phyloP scores from a whole-genome alignment of 2,888 invertebrate genomes.

The Dynastes hyllus region DNA sequence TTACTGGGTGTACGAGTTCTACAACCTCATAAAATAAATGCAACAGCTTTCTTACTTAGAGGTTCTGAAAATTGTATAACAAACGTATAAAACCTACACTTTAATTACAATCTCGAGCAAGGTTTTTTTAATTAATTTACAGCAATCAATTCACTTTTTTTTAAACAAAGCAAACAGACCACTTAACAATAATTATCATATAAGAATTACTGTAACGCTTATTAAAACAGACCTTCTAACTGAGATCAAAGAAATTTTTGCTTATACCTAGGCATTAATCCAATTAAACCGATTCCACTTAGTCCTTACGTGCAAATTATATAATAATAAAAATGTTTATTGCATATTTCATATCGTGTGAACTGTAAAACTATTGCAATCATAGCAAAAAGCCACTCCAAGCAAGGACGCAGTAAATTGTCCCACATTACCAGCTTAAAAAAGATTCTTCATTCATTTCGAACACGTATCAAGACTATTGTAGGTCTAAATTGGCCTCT shows the following conservation, averaged over 20 bases:
- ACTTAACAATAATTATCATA: background rate
- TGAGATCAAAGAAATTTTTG: background rate
- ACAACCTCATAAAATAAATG: too few relatives aligned
- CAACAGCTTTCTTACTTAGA: too few relatives aligned
- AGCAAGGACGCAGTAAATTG: conserved; percentile 2
- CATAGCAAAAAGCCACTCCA: background rate
- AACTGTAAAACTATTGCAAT: background rate
- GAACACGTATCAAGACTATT: too few relatives aligned
- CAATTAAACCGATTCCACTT: background rate
- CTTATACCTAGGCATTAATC: background rate
- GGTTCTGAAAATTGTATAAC: too few relatives aligned
- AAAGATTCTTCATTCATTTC: too few relatives aligned
- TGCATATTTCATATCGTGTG: conserved; percentile 3
- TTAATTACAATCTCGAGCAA: too few relatives aligned
- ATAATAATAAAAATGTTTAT: background rate
- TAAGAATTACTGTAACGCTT: background rate
- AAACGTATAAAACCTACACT: too few relatives aligned
- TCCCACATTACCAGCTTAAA: background rate
- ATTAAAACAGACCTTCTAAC: background rate
- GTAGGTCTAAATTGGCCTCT: too few relatives aligned
- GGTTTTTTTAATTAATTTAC: too few relatives aligned
- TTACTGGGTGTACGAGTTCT: too few relatives aligned
- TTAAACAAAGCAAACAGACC: background rate
- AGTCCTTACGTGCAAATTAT: conserved; percentile 1
- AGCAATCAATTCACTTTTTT: background rate